Conservation (phyloP, 2,797 vertebrate genomes). For the Bradypus variegatus region DNA sequence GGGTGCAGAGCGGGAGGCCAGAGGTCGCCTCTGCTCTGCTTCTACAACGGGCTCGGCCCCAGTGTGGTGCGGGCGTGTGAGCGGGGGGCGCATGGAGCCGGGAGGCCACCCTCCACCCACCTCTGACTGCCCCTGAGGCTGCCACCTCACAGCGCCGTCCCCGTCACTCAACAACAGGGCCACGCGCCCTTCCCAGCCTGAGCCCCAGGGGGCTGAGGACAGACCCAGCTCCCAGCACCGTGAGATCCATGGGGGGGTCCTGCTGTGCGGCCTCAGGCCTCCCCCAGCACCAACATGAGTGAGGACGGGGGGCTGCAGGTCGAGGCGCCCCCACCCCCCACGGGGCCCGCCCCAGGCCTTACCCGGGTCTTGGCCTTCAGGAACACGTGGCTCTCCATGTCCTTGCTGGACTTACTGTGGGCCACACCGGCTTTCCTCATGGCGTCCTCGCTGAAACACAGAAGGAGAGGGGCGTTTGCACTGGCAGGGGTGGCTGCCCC, state of each 20-base stretch:
- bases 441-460: slow-evolving; percentile 87
- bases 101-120: neutral
- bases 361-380: slow-evolving; percentile 96
- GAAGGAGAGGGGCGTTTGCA: slow-evolving; percentile 46
- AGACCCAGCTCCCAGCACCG: neutral
- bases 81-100: neutral
- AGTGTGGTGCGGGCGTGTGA: neutral
- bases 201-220: neutral
- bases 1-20: neutral
- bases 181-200: neutral
- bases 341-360: slow-evolving; percentile 54
- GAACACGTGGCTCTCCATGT: slow-evolving; percentile 97
- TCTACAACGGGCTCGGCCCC: neutral
- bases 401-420: slow-evolving; percentile 92
- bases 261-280: neutral
- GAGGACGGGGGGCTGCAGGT: neutral
- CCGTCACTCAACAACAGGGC: neutral
- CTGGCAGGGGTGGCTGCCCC: neutral
- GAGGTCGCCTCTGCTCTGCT: neutral
- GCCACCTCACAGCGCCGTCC: neutral
- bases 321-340: neutral
- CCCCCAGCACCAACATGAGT: neutral
- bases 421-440: slow-evolving; percentile 94
- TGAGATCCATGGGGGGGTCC: neutral
- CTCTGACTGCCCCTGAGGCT: neutral